Evolutionary conservation across 2,113 vertebrate species (phyloP).

Genomic region (Callospermophilus lateralis): DNA sequence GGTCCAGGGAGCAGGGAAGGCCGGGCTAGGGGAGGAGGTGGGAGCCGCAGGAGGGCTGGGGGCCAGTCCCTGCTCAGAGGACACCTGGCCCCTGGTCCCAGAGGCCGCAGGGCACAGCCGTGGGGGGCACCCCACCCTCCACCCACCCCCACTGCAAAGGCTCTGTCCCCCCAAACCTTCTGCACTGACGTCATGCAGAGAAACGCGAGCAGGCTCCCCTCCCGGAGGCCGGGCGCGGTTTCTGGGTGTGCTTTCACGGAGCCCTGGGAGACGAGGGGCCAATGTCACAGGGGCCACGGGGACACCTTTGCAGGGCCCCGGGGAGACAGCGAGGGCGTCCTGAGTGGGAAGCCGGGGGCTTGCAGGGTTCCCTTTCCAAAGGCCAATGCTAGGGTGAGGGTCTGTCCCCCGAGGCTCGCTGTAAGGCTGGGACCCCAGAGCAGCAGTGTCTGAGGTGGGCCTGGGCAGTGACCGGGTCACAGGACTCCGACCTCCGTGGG

Average conservation of each 20-base stretch:
- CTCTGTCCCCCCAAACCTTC: background rate
- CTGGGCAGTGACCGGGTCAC: too few relatives aligned
- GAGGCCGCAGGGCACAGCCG: rapidly evolving
- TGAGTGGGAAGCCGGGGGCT: background rate
- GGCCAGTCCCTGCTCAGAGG: background rate
- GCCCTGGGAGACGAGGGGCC: background rate
- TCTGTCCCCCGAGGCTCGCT: too few relatives aligned
- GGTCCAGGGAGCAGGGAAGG: too few relatives aligned
- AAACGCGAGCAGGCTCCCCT: background rate
- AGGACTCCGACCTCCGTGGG: too few relatives aligned
- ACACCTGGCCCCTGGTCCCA: background rate
- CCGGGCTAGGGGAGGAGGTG: too few relatives aligned
- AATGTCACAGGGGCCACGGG: rapidly evolving
- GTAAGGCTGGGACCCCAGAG: too few relatives aligned
- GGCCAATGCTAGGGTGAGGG: too few relatives aligned
- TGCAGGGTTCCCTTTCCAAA: too few relatives aligned
- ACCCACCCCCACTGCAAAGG: background rate
- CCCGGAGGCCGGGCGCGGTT: too few relatives aligned
- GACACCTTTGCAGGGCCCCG: background rate
- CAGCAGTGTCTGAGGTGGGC: too few relatives aligned
- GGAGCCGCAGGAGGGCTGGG: background rate
- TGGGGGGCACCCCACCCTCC: background rate
- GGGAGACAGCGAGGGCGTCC: rapidly evolving
- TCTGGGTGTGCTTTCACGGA: background rate
- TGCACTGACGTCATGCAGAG: background rate